Base-by-base conservation (phyloP, 2,888 invertebrate genomes). In the Bombylius discolor region DNA sequence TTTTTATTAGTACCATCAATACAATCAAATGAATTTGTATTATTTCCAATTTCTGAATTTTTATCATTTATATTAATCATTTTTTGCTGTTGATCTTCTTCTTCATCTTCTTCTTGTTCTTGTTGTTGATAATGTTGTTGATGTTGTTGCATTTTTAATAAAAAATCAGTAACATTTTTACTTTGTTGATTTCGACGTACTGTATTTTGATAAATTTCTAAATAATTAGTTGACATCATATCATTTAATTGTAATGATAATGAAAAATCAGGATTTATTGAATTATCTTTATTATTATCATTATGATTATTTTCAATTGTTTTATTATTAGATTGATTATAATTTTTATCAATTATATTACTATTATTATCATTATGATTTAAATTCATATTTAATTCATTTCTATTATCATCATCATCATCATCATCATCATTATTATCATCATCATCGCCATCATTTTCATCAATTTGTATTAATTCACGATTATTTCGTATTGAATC, bases 401-500 rank as follows among this genome's bases (percentile, higher is more conserved):
- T 45, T 4, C 5, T 31, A 31, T 32, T n/a, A 45, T 46, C 14
- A 34, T 50, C 48, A 46, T 9, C 32, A 14, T n/a, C 8, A 51
- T 47, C 12, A 47, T 51, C 7, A 12, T 36, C 42, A 47, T 46
- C 14, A 46, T 8, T 14, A 45, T 45, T 45, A 13, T n/a, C 6
- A 45, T n/a, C 14, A n/a, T 13, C 13, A n/a, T 45, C 14, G n/a
- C 13, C 14, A 45, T 6, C 13, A n/a, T 6, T 45, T 45, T n/a
- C n/a, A 46, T 14, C n/a, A 14, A n/a, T 56, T 31, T 3, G 5
- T 31, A 3, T 31, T 49, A 51, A 57, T 57, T 1, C 31, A 42
- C 12, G 39, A 11, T 70, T 67, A 62, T 66, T 69, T 5, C 71
- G 64, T 61, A 70, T 62, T 6, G 68, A 67, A 59, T 72, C 72